Evolutionary conservation across 2,113 vertebrate species (phyloP).

Genomic region (Alosa alosa): DNA sequence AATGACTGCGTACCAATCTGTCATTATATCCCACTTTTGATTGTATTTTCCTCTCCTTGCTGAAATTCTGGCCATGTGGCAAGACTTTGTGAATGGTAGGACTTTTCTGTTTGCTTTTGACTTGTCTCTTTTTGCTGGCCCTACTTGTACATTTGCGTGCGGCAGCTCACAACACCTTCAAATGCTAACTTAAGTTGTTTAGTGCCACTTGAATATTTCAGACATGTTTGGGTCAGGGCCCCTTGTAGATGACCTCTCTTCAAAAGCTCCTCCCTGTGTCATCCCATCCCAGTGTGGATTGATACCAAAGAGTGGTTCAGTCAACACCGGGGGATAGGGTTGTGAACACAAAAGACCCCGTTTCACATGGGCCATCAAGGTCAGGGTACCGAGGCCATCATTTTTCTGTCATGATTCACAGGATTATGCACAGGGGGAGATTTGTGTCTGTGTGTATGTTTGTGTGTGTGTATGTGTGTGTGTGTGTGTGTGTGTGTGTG

Average conservation of each 20-base stretch:
- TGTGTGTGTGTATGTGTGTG: slow-evolving; percentile 1
- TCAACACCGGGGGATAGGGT: slow-evolving; percentile 18
- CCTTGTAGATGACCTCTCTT: background rate
- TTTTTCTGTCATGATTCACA: slow-evolving; percentile 66
- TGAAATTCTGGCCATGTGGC: background rate
- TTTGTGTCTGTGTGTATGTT: background rate
- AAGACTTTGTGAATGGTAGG: background rate
- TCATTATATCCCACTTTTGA: background rate
- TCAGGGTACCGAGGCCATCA: slow-evolving; percentile 52
- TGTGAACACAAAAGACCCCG: slow-evolving; percentile 43
- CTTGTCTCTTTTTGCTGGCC: background rate
- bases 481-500: slow-evolving; percentile 21
- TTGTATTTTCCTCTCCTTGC: background rate
- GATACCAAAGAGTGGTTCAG: slow-evolving; percentile 16
- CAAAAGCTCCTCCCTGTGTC: background rate
- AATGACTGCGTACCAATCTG: background rate
- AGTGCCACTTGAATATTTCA: background rate
- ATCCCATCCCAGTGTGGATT: slow-evolving; percentile 11
- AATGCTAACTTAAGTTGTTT: background rate
- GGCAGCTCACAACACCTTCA: too few relatives aligned
- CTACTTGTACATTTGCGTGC: background rate
- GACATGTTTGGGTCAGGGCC: slow-evolving; percentile 2
- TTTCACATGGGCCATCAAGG: slow-evolving; percentile 39
- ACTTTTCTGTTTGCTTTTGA: background rate
- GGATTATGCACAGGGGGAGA: slow-evolving; percentile 61